These are phyloP conservation scores for Batillaria attramentaria DNA, from an alignment of 1,140 invertebrate species.

Conservation along the genomic window DNA sequence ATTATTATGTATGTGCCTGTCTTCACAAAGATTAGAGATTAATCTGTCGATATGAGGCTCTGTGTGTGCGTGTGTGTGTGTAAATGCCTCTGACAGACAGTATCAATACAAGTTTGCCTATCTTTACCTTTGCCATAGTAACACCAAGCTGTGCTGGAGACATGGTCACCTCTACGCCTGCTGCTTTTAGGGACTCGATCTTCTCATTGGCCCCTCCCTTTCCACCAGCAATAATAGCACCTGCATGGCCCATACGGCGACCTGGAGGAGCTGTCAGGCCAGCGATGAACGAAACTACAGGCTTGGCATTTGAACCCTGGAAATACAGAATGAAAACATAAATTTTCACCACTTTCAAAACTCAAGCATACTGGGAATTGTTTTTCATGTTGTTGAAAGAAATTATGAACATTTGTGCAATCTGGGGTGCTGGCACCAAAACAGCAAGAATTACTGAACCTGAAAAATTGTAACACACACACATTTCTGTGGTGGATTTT, in stretches of 20 bases:
- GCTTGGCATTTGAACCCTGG: constrained; percentile 93
- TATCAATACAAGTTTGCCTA: not conserved
- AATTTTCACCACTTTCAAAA: no score
- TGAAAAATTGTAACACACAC: no score
- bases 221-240: constrained; percentile 98
- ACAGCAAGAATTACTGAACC: no score
- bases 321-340: no score
- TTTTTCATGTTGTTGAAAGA: no score
- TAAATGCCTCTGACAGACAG: no score
- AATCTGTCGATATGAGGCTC: not conserved
- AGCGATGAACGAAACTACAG: constrained; percentile 99
- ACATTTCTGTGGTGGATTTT: no score
- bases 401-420: no score
- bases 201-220: constrained; percentile 99
- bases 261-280: constrained; percentile 98
- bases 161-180: constrained; percentile 93
- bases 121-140: constrained; percentile 83
- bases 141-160: constrained; percentile 97
- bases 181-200: constrained; percentile 94
- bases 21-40: not conserved
- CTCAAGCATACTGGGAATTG: no score
- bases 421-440: no score
- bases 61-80: no score
- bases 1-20: no score
- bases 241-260: constrained; percentile 98